Conservation (phyloP, 92 coral and sea anemone genomes). For the Phenganax subtilis region DNA sequence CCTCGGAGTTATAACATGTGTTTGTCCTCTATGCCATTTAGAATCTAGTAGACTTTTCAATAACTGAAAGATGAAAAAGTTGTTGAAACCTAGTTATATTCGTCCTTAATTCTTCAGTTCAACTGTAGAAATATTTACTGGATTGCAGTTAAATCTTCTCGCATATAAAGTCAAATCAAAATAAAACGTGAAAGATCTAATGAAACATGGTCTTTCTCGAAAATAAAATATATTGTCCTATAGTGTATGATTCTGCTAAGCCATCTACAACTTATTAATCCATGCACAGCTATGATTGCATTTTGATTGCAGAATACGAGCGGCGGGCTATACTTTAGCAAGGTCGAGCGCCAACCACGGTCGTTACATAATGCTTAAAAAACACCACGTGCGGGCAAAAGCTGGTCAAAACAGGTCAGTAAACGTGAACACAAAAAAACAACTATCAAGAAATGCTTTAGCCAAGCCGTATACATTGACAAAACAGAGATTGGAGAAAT, state of each 20-base stretch:
- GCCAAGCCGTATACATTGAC: too few relatives aligned
- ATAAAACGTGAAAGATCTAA: too few relatives aligned
- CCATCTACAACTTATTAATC: too few relatives aligned
- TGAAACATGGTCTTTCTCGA: too few relatives aligned
- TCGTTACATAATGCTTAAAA: constrained; percentile 73
- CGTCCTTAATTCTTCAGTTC: too few relatives aligned
- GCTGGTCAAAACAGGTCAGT: constrained; percentile 32
- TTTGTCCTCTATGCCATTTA: background rate
- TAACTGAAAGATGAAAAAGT: background rate
- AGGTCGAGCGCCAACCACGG: constrained; percentile 77
- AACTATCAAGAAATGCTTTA: too few relatives aligned
- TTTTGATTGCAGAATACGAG: constrained; percentile 29
- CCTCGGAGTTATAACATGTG: background rate
- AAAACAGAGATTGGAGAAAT: background rate
- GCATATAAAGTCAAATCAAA: too few relatives aligned
- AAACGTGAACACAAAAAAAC: background rate
- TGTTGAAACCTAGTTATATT: too few relatives aligned
- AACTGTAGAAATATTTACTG: background rate
- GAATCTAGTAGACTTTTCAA: constrained; percentile 11
- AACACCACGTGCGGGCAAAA: constrained; percentile 40
- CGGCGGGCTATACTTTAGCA: constrained; percentile 48
- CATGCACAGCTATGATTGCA: too few relatives aligned
- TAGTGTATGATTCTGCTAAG: too few relatives aligned
- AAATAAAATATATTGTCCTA: too few relatives aligned
- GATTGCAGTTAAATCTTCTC: too few relatives aligned